Percentiles rank a stretch among this genome's conserved stretches.
These are phyloP conservation scores for Aquatica leii DNA, from an alignment of 2,888 invertebrate genomes.

Conservation along the genomic window DNA sequence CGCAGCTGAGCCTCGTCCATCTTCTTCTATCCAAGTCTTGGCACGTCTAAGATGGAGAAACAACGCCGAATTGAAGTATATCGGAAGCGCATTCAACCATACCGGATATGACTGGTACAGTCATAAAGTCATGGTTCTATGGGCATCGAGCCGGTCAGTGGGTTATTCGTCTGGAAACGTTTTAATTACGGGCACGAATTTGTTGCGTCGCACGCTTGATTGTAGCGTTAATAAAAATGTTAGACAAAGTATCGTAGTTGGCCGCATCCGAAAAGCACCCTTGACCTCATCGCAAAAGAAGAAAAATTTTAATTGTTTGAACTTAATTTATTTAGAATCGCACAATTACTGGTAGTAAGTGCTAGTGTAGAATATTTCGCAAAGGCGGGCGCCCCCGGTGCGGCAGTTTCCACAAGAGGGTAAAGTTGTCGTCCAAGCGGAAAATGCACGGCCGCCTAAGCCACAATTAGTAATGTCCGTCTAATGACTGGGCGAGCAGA, in stretches of 20 bases:
- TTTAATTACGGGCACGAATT: slow-evolving; percentile 43
- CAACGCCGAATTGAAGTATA: slow-evolving; percentile 28
- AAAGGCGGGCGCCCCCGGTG: slow-evolving; percentile 15
- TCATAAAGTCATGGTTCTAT: slow-evolving; percentile 55
- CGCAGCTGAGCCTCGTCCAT: slow-evolving; percentile 47
- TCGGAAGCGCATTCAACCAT: slow-evolving; percentile 53
- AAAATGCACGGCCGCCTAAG: slow-evolving; percentile 41
- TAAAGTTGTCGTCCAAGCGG: slow-evolving; percentile 36
- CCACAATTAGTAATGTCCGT: slow-evolving; percentile 44
- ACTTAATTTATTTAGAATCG: slow-evolving; percentile 15
- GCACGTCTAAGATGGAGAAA: slow-evolving; percentile 19
- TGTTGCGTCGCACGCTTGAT: slow-evolving; percentile 34
- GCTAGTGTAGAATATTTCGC: slow-evolving; percentile 13
- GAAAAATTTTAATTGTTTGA: slow-evolving; percentile 1
- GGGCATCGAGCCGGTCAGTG: slow-evolving; percentile 50
- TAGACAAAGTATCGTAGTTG: too few relatives aligned
- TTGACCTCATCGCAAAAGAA: not conserved
- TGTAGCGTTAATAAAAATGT: too few relatives aligned
- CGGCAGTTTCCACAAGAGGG: slow-evolving; percentile 27
- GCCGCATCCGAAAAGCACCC: too few relatives aligned
- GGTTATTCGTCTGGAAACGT: slow-evolving; percentile 53
- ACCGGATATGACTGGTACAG: slow-evolving; percentile 59
- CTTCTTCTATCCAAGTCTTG: slow-evolving; percentile 28
- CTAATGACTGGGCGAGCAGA: slow-evolving; percentile 39
- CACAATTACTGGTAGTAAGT: slow-evolving; percentile 11